Base-by-base conservation (phyloP, 1,140 invertebrate genomes). In the Drosophila pallidifrons region DNA sequence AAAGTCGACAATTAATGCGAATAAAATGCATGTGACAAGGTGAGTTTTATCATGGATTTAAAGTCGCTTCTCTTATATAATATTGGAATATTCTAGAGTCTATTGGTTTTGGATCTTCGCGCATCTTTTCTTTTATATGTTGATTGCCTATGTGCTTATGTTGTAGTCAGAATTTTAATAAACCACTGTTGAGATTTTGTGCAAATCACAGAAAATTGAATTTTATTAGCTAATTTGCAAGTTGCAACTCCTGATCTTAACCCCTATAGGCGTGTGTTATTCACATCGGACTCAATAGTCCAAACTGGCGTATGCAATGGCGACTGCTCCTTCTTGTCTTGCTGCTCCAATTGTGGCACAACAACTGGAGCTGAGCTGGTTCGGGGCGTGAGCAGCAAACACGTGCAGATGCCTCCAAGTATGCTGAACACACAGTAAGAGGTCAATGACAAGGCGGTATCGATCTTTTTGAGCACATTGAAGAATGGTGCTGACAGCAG, bases 11-110 rank as follows among this genome's bases (percentile, higher is more conserved):
- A 85, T 96, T 43, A 94, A 94, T 2, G 93, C 93, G 7, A 96
- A 96, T 0, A 94, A 94, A 82, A 94, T 92, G 72, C 95, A 96
- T 87, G 92, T 97, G 5, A 94, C 94, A 74, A 96, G 54, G 91
- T 92, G 45, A 86, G 77, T 41, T 25, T 1, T 3, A 11, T 35
- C 1, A 1, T 15, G 10, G 11, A 32, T 5, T 20, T 2, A 52
- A 45, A 41, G 13, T 11, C 11, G 3, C 1, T 11, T 46, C 3
- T 46, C 15, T 15, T 2, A 16, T 20, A 0, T 5, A 25, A 11
- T n/a, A 46, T 16, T 49, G 16, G 15, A 38, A 49, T 28, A 11
- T 51, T 73, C 2, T 35, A 88, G 83, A 63, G 67, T 89, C 38
- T 88, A 85, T 46, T 88, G 83, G 83, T 46, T 83, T 15, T 88